phyloP scores from a whole-genome alignment of 2,113 vertebrate species.

The Ailuropoda melanoleuca region DNA sequence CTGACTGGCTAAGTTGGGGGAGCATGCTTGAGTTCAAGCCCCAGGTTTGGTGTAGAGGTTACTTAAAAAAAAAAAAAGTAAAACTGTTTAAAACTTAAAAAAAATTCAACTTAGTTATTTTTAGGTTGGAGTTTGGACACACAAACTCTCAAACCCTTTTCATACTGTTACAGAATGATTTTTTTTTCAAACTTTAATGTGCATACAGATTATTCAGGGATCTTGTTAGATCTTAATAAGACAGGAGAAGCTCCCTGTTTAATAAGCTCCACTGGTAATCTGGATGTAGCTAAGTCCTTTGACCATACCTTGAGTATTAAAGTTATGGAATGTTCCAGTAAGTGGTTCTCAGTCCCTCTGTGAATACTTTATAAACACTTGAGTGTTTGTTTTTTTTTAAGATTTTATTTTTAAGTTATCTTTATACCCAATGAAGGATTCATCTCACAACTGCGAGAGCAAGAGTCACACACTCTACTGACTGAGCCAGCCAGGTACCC shows the following conservation, averaged over 20 bases:
- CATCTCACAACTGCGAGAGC: background rate
- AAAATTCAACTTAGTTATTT: background rate
- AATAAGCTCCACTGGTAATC: background rate
- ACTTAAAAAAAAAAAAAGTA: background rate
- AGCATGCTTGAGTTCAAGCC: background rate
- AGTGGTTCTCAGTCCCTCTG: background rate
- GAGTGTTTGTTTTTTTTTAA: background rate
- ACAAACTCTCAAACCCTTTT: background rate
- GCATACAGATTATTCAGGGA: background rate
- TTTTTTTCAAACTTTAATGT: background rate
- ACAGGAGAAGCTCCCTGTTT: background rate
- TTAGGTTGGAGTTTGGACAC: background rate
- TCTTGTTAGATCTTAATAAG: background rate
- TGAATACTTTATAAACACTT: background rate
- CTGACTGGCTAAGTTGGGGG: background rate
- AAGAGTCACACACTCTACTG: background rate
- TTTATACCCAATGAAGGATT: background rate
- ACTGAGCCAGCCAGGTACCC: background rate
- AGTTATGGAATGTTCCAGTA: background rate
- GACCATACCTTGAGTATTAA: background rate
- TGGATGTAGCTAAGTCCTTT: background rate
- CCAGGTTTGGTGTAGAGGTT: background rate
- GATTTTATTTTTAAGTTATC: background rate
- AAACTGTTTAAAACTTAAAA: background rate
- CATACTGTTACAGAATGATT: background rate